phyloP scores from a whole-genome alignment of 2,797 vertebrate genomes.

The Simalia tracyae region DNA sequence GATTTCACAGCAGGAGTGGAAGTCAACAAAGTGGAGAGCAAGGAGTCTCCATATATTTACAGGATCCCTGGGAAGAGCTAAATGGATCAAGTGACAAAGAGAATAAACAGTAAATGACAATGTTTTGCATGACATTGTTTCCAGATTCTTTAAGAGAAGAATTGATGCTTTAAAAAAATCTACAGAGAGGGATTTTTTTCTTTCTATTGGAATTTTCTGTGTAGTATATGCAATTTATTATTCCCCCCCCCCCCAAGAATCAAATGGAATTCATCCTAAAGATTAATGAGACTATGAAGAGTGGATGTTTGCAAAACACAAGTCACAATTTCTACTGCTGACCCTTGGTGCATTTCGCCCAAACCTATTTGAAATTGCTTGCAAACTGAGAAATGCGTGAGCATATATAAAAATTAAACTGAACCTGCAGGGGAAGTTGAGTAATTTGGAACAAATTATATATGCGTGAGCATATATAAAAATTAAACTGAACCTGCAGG shows the following conservation, averaged over 20 bases:
- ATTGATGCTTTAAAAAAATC: slow-evolving; percentile 39
- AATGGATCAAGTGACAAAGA: slow-evolving; percentile 68
- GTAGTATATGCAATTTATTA: not conserved
- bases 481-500: not conserved
- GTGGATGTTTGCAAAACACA: not conserved
- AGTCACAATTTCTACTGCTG: not conserved
- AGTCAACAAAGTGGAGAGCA: slow-evolving; percentile 60
- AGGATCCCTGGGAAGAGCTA: slow-evolving; percentile 64
- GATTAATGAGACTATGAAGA: not conserved
- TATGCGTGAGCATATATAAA: not conserved
- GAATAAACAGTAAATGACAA: slow-evolving; percentile 62
- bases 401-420: not conserved
- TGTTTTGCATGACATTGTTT: slow-evolving; percentile 64
- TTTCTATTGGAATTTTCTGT: slow-evolving; percentile 30
- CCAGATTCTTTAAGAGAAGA: slow-evolving; percentile 51
- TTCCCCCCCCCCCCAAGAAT: not conserved
- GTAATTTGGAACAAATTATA: not conserved
- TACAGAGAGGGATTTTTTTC: not conserved
- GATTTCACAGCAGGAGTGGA: slow-evolving; percentile 62
- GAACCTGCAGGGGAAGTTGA: not conserved
- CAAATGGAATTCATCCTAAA: not conserved
- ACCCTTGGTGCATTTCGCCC: not conserved
- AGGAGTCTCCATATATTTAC: slow-evolving; percentile 60
- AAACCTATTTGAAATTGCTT: not conserved
- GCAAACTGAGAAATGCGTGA: not conserved